phyloP scores from a whole-genome alignment of 2,113 vertebrate species.

The Naja naja region DNA sequence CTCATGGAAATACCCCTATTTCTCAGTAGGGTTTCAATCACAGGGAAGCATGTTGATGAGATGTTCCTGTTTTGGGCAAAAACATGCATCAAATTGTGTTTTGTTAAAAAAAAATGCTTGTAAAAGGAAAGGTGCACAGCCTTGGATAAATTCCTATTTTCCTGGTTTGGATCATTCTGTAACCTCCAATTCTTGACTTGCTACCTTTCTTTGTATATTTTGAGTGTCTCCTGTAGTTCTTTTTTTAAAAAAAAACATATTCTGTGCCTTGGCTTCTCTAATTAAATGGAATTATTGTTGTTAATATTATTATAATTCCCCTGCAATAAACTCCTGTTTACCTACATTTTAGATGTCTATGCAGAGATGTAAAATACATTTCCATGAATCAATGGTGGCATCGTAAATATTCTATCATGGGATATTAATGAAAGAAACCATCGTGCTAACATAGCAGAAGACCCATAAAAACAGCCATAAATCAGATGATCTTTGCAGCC shows the following conservation, averaged over 20 bases:
- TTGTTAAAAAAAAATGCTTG: neutral
- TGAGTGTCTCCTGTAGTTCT: constrained; percentile 12
- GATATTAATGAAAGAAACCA: constrained; percentile 67
- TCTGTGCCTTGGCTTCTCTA: neutral
- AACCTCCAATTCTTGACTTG: neutral
- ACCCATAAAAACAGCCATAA: constrained; percentile 57
- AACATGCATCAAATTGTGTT: neutral
- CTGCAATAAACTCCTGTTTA: constrained; percentile 38
- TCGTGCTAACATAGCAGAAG: constrained; percentile 45
- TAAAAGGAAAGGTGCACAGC: neutral
- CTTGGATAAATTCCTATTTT: neutral
- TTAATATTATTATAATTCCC: constrained; percentile 24
- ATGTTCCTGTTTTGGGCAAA: neutral
- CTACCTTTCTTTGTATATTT: neutral
- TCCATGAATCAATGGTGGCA: constrained; percentile 45
- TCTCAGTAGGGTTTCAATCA: neutral
- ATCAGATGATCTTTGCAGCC: constrained; percentile 55
- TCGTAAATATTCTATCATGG: constrained; percentile 68
- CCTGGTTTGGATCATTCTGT: constrained; percentile 1
- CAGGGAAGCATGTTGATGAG: neutral
- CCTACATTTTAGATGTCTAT: constrained; percentile 51
- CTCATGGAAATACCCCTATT: neutral
- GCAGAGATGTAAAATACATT: constrained; percentile 59
- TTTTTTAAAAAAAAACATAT: neutral
- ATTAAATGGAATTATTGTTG: constrained; percentile 21